These are phyloP conservation scores for Archips xylosteana DNA, from an alignment of 2,888 invertebrate genomes.

Conservation along the genomic window DNA sequence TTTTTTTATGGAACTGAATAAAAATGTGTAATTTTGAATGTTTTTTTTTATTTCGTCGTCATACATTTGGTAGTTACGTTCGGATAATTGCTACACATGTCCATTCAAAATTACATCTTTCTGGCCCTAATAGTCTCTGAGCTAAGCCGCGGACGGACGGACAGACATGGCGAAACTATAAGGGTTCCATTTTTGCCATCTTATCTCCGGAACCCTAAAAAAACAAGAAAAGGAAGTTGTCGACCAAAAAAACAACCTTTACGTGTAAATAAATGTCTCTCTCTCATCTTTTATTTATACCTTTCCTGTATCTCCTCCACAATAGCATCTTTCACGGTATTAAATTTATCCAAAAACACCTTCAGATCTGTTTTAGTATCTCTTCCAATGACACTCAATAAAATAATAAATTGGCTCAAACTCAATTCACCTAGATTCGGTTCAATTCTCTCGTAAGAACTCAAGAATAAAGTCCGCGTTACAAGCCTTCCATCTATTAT, in stretches of 20 bases:
- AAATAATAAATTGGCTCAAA: conserved; percentile 53
- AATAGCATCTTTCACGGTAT: conserved; percentile 47
- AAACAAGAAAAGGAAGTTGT: no score
- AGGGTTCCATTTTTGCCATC: no score
- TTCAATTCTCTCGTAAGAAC: conserved; percentile 49
- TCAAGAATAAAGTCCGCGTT: conserved; percentile 43
- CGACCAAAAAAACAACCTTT: no score
- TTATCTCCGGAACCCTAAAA: no score
- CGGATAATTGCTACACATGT: no score
- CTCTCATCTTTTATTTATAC: conserved; percentile 14
- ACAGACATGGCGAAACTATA: no score
- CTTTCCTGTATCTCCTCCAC: conserved; percentile 44
- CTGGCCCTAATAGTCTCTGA: no score
- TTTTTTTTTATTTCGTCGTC: conserved; percentile 12
- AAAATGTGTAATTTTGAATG: conserved; percentile 44
- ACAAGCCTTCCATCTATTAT: conserved; percentile 53
- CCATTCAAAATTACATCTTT: no score
- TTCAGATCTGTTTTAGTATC: conserved; percentile 48
- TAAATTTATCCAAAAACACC: conserved; percentile 48
- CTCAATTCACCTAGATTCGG: conserved; percentile 51
- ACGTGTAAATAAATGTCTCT: no score
- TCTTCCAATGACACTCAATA: conserved; percentile 54
- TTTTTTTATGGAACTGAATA: conserved; percentile 47
- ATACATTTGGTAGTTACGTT: no score
- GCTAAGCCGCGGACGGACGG: no score